A percentile compares a stretch with the other conserved stretches of the same genome.
These are phyloP conservation scores for Lepus oiostolus DNA, from an alignment of 2,797 vertebrate species.

Conservation along the genomic window DNA sequence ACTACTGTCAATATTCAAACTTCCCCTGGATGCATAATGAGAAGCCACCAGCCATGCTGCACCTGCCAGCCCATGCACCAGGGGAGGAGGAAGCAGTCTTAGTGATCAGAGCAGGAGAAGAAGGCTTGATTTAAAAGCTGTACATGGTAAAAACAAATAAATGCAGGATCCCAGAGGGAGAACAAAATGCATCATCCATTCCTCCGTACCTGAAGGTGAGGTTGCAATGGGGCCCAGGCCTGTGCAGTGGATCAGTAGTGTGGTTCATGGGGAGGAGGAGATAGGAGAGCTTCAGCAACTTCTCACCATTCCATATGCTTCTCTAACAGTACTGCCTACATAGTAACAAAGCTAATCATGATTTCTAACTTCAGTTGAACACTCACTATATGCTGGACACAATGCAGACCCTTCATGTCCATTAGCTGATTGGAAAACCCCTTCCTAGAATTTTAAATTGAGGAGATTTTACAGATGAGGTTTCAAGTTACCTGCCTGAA, in stretches of 20 bases:
- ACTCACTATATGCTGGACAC: not conserved
- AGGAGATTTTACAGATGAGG: not conserved
- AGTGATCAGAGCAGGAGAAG: constrained; percentile 62
- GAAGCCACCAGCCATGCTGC: constrained; percentile 49
- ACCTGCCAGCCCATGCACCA: not conserved
- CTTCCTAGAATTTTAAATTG: not conserved
- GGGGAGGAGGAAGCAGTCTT: constrained; percentile 50
- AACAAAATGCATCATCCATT: not conserved
- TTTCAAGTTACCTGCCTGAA: not conserved
- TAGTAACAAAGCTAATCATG: not conserved
- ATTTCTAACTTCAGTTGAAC: not conserved
- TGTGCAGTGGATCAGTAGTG: not conserved
- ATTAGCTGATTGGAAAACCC: not conserved
- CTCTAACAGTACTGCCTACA: not conserved
- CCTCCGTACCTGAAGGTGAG: not conserved
- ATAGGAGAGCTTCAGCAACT: not conserved
- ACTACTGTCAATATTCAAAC: constrained; percentile 52
- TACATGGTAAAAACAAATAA: not conserved
- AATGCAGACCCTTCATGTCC: not conserved
- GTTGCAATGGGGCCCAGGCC: not conserved
- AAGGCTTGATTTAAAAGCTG: not conserved
- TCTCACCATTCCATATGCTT: not conserved
- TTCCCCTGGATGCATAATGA: constrained; percentile 68
- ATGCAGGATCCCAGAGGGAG: not conserved
- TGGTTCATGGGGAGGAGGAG: not conserved